These are phyloP conservation scores for Acleris laterana DNA, from an alignment of 2,888 invertebrate species.

Conservation along the genomic window DNA sequence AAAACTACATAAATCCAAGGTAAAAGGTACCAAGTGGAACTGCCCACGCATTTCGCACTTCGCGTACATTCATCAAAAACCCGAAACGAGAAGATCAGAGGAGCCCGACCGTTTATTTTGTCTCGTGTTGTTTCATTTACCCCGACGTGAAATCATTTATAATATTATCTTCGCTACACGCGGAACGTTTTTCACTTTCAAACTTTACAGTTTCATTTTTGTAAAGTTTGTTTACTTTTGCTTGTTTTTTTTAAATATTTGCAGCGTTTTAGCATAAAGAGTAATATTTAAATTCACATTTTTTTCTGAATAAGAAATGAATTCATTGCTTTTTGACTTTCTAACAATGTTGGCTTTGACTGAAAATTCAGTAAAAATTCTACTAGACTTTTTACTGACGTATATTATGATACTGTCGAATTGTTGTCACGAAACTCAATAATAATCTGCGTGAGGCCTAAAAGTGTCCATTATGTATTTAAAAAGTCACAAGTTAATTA, in stretches of 20 bases:
- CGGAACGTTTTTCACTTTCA: constrained; percentile 15
- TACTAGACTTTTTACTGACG: no score
- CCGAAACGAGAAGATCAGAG: constrained; percentile 18
- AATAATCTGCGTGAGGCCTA: no score
- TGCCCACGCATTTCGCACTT: neutral
- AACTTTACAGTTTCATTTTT: constrained; percentile 11
- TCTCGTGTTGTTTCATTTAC: constrained; percentile 25
- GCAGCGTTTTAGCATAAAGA: no score
- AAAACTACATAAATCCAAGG: neutral
- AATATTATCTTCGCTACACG: constrained; percentile 15
- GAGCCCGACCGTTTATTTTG: constrained; percentile 17
- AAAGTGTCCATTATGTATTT: neutral
- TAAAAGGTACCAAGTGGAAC: neutral
- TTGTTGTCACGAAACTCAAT: no score
- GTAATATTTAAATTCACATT: no score
- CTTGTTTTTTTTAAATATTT: neutral
- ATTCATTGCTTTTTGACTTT: no score
- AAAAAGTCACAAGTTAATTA: constrained; percentile 18
- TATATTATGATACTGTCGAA: no score
- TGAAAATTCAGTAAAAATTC: no score
- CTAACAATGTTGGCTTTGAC: no score
- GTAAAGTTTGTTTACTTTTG: neutral
- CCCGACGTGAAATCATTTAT: constrained; percentile 17
- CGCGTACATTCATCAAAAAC: constrained; percentile 14
- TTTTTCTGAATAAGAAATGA: no score